Conservation (phyloP, 2,888 invertebrate genomes). For the Lacanobia oleracea region DNA sequence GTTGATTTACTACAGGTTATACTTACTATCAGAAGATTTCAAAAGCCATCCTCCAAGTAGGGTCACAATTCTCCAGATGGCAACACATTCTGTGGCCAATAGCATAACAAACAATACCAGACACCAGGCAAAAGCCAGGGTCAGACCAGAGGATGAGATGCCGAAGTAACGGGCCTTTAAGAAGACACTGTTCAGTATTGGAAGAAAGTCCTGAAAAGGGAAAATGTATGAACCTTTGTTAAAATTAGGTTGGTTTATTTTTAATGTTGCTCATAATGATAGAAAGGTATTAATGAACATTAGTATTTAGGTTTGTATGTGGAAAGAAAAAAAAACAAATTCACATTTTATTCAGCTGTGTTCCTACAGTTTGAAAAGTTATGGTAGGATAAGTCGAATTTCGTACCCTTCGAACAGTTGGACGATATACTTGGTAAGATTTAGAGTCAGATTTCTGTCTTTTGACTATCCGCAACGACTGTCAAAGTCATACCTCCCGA, state of each 20-base stretch:
- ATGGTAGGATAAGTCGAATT: too few relatives aligned
- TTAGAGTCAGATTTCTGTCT: too few relatives aligned
- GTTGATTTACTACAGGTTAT: too few relatives aligned
- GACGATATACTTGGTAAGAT: too few relatives aligned
- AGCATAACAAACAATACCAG: slow-evolving; percentile 70
- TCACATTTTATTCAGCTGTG: too few relatives aligned
- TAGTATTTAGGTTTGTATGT: too few relatives aligned
- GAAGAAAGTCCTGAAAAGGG: slow-evolving; percentile 75
- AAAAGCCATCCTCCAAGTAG: slow-evolving; percentile 67
- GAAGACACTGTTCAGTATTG: slow-evolving; percentile 72
- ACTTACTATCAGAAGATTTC: slow-evolving; percentile 68
- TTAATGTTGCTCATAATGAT: too few relatives aligned
- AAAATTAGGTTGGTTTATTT: too few relatives aligned
- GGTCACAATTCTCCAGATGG: slow-evolving; percentile 76
- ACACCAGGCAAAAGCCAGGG: slow-evolving; percentile 66
- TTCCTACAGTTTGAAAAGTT: too few relatives aligned
- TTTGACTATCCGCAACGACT: background rate
- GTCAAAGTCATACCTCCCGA: background rate
- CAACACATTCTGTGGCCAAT: slow-evolving; percentile 67
- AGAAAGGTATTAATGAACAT: too few relatives aligned
- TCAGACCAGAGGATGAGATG: slow-evolving; percentile 71
- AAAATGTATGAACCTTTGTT: background rate
- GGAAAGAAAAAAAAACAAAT: too few relatives aligned
- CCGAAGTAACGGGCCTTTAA: slow-evolving; percentile 76
- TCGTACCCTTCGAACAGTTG: too few relatives aligned